Evolutionary conservation across 2,888 invertebrate genomes (phyloP).

Genomic region (Endomychus coccineus): DNA sequence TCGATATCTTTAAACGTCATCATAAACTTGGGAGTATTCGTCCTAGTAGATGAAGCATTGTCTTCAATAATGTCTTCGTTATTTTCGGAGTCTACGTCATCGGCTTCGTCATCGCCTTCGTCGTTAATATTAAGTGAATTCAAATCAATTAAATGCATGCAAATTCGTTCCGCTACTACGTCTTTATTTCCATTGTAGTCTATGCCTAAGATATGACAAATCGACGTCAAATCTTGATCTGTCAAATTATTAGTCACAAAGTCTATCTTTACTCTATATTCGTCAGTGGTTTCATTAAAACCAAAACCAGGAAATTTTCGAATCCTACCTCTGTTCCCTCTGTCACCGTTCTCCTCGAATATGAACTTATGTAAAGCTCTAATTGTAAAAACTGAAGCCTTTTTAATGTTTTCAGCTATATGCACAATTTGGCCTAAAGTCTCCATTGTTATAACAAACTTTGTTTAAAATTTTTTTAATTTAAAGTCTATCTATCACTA

Average conservation of each 20-base stretch:
- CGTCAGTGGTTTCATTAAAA: constrained; percentile 8
- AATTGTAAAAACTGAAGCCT: constrained; percentile 1
- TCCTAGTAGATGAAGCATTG: not conserved
- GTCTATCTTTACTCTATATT: constrained; percentile 10
- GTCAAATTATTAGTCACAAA: constrained; percentile 2
- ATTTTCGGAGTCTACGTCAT: constrained; percentile 7
- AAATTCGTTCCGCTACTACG: constrained; percentile 4
- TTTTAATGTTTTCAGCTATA: constrained; percentile 1
- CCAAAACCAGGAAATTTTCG: constrained; percentile 8
- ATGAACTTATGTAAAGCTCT: constrained; percentile 3
- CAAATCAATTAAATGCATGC: constrained; percentile 5
- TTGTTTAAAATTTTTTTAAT: too few relatives aligned
- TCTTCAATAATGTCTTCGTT: not conserved
- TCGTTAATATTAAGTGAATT: not conserved
- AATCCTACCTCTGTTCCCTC: constrained; percentile 1
- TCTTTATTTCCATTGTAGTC: not conserved
- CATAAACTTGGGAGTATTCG: constrained; percentile 8
- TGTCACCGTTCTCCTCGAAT: constrained; percentile 5
- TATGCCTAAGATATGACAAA: constrained; percentile 7
- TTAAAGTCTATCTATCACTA: too few relatives aligned
- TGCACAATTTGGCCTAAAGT: not conserved
- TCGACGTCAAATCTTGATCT: constrained; percentile 6
- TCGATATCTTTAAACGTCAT: constrained; percentile 20
- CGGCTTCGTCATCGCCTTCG: constrained; percentile 5
- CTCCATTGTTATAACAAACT: not conserved